Base-by-base conservation (phyloP, 2,113 vertebrate species). In the Sterrhoptilus dennistouni region DNA sequence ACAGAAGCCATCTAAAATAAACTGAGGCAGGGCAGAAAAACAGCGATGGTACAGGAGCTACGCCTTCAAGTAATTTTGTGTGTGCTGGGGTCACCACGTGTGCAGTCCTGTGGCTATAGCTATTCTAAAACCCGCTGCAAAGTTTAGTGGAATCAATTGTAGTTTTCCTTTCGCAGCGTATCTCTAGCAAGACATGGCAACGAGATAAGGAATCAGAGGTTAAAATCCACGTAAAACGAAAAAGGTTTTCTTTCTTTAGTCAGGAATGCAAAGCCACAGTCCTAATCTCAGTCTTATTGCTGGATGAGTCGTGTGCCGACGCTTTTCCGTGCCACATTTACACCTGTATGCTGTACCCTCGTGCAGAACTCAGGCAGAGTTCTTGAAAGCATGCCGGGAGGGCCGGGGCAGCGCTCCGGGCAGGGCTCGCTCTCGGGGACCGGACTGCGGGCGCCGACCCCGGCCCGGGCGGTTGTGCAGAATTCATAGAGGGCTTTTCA, bases 371-470 rank as follows among this genome's bases (percentile, higher is more conserved):
- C n/a, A n/a, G n/a, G n/a, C n/a, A n/a, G n/a, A n/a, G n/a, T n/a
- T n/a, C n/a, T n/a, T n/a, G n/a, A n/a, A n/a, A n/a, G n/a, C n/a
- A n/a, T n/a, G n/a, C n/a, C n/a, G n/a, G n/a, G n/a, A n/a, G n/a
- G 29, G 47, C 40, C 8, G 20, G 9, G 57, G 29, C 44, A 7
- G 50, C 17, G 24, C 44, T 29, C 14, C 28, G 23, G 52, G 29
- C 44, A 19, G 44, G 10, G 44, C 2, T 8, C 19, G 8, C 44
- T 25, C 2, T 18, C 3, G 16, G 49, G 31, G 28, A 23, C 16
- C 14, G 2, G 35, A 19, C 52, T 6, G 36, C 1, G 21, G n/a
- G n/a, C 12, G 53, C n/a, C 18, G 44, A 1, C 4, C 2, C 28
- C 18, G 21, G 6, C 2, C 14, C 29, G 11, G 3, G 5, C 1